Evolutionary conservation across 2,113 vertebrate genomes (phyloP).

Genomic region (Phylloscopus whistleri): DNA sequence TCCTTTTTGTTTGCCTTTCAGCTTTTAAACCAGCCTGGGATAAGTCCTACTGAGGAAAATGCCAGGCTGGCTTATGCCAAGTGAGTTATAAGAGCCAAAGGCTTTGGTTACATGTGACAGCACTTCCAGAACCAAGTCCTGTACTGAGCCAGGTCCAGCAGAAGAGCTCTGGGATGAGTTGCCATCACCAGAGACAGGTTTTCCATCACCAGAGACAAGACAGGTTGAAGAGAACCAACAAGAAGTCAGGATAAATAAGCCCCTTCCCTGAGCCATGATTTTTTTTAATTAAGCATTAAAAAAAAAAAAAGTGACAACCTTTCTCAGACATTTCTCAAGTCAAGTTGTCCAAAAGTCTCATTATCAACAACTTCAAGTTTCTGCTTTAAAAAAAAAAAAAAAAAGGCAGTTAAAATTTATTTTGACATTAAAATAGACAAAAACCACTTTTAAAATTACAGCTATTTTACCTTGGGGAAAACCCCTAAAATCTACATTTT

Average conservation of each 20-base stretch:
- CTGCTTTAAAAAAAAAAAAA: not conserved
- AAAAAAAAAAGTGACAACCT: not conserved
- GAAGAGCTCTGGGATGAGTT: not conserved
- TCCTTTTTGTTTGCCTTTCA: not conserved
- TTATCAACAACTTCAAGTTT: not conserved
- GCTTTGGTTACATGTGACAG: not conserved
- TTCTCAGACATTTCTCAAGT: not conserved
- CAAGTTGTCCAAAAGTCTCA: not conserved
- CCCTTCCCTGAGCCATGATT: not conserved
- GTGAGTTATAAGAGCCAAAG: not conserved
- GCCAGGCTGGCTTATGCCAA: not conserved
- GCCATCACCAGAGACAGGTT: not conserved
- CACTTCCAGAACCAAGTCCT: not conserved
- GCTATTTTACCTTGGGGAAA: not conserved
- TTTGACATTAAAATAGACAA: not conserved
- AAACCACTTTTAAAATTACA: not conserved
- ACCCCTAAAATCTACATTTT: accelerated
- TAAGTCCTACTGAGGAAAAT: not conserved
- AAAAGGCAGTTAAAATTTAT: not conserved
- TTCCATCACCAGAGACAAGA: not conserved
- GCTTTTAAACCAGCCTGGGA: not conserved
- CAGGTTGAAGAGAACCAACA: not conserved
- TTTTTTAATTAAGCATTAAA: not conserved
- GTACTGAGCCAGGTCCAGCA: not conserved
- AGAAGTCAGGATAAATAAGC: not conserved